A percentile compares a stretch with the other conserved stretches of the same genome.
Conservation (phyloP, 2,797 vertebrate species). For the Erethizon dorsatum region DNA sequence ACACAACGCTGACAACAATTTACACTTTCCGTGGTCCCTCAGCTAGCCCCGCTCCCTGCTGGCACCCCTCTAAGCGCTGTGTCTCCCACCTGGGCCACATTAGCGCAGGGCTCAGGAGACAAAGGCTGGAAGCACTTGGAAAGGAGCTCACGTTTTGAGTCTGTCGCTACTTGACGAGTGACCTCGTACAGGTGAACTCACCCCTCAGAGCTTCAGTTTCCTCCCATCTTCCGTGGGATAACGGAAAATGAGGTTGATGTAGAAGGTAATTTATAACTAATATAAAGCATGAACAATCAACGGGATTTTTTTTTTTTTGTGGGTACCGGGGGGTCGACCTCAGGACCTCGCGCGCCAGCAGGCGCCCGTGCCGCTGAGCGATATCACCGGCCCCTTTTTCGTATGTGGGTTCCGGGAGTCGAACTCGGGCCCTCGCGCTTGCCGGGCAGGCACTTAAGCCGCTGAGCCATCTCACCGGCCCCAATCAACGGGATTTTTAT, state of each 20-base stretch:
- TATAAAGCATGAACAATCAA: not conserved
- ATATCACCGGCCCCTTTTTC: too few species aligned
- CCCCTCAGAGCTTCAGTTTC: not conserved
- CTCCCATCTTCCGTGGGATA: not conserved
- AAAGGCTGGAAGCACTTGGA: not conserved
- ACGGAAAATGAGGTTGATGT: not conserved
- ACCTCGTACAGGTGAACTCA: not conserved
- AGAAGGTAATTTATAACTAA: not conserved
- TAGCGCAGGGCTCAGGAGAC: not conserved
- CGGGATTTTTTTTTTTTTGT: not conserved
- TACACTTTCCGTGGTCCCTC: not conserved
- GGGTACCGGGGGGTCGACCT: too few species aligned
- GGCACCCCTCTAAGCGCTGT: accelerated
- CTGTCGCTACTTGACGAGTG: not conserved
- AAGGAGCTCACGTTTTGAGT: not conserved
- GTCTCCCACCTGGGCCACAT: not conserved
- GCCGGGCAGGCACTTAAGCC: too few species aligned
- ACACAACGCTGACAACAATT: accelerated
- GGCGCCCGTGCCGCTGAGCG: too few species aligned
- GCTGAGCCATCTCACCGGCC: too few species aligned
- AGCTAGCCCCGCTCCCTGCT: not conserved
- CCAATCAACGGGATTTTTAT: not conserved
- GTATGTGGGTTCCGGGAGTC: too few species aligned
- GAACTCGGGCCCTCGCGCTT: too few species aligned
- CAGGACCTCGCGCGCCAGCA: too few species aligned